Base-by-base conservation (phyloP, 2,888 invertebrate genomes). In the Sisyra terminalis region DNA sequence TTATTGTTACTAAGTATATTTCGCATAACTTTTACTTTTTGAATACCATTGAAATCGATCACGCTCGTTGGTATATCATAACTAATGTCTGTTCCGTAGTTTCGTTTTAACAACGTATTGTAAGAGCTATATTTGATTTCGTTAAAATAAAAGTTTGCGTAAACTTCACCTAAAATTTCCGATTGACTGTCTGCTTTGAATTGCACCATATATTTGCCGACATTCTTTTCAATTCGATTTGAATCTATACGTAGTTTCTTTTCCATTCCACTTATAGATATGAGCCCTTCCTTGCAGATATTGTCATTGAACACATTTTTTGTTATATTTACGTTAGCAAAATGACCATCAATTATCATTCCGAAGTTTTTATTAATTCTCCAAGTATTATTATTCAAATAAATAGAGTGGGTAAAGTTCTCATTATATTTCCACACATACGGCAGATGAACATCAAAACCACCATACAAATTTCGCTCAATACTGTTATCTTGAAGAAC, bases 351-450 rank as follows among this genome's bases (percentile, higher is more conserved):
- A n/a, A 98, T 69, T 0, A 78, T 67, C 36, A 93, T 72, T 24
- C 73, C 78, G 58, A 96, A 96, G 46, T 86, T 76, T 17, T 76
- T 69, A 61, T 98, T 98, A 52, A 78, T 73, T 10, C 78, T 69
- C 77, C 94, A 90, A 0, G 84, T 83, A 49, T 87, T 87, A 56
- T 93, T 89, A 35, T 78, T 77, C 57, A 94, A 75, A 52, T 75
- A 83, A 10, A 96, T 73, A 0, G 87, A 84, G 64, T 96, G 96
- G 0, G 90, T 90, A 52, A 85, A 88, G 56, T 92, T 92, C 61
- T 90, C 90, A 56, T 90, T 87, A 55, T 90, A 92, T 53, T 89
- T 82, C 89, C 90, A 90, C 1, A 94, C 93, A 51, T 92, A 90
- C 0, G 98, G 98, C 30, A 98, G 63, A 9, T 79, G 74, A 3